Percentiles rank a stretch among this genome's conserved stretches.
These are phyloP conservation scores for Botia kubotai DNA, from an alignment of 2,797 vertebrate species.

Conservation along the genomic window DNA sequence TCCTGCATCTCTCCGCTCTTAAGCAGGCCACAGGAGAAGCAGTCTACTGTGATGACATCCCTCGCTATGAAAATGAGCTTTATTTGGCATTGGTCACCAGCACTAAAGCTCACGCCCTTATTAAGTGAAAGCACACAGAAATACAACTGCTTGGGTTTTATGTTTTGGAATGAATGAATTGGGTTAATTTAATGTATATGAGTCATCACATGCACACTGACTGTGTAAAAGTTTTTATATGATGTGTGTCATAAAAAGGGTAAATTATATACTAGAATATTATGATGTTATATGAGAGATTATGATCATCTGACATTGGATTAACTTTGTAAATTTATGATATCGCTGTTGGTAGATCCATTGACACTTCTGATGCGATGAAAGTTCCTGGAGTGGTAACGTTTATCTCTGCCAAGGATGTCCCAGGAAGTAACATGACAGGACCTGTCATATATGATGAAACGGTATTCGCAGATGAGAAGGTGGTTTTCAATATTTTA, in stretches of 20 bases:
- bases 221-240: not conserved
- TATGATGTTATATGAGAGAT: not conserved
- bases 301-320: not conserved
- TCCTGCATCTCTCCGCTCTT: constrained; percentile 87
- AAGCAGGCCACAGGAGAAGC: constrained; percentile 94
- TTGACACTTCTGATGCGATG: constrained; percentile 82
- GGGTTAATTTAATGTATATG: not conserved
- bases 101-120: constrained; percentile 86
- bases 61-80: constrained; percentile 87
- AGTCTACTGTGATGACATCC: constrained; percentile 91
- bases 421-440: constrained; percentile 86
- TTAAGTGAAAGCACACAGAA: constrained; percentile 65
- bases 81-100: constrained; percentile 88
- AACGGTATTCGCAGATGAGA: constrained; percentile 82
- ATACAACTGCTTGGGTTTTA: not conserved
- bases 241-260: not conserved
- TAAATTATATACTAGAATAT: not conserved
- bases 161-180: not conserved
- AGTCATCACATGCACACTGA: not conserved
- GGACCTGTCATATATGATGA: constrained; percentile 82
- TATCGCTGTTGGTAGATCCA: constrained; percentile 71
- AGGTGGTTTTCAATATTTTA: constrained; percentile 73
- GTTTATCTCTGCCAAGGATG: constrained; percentile 83
- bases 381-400: constrained; percentile 82
- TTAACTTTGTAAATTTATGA: constrained; percentile 65